Base-by-base conservation (phyloP, 2,888 invertebrate genomes). In the Phyllotreta striolata region DNA sequence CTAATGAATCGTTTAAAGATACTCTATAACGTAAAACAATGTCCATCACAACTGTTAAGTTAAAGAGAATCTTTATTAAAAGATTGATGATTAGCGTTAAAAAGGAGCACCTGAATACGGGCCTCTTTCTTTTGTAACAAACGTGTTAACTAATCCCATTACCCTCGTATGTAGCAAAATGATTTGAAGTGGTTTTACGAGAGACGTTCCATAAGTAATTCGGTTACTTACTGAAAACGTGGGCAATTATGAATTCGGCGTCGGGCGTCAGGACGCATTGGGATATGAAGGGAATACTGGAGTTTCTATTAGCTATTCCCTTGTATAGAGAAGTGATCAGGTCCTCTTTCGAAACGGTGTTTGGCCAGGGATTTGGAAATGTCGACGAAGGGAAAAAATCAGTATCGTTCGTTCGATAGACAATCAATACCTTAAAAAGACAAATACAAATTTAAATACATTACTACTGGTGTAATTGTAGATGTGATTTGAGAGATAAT, bases 301-400 rank as follows among this genome's bases (percentile, higher is more conserved):
- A 80, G 0, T 85, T 81, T 10, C 92, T 81, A 0, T 82, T 79
- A 9, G 81, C 73, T 40, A 89, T 74, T 8, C 87, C 84, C 13
- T 83, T 76, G 39, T 85, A 82, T 12, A 95, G 81, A 77, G 87
- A 91, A 3, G 81, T 68, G 3, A 90, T 71, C 47, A 95, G 80
- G 0, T 85, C 83, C 0, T 80, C 73, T 0, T 86, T 79, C 37
- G 84, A 83, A 38, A 88, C 86, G 34, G 91, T 90, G 68, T 90
- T 86, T 0, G 94, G 91, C 95, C 93, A 95, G 0, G 93, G 93
- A 0, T 91, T 92, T 2, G 90, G 91, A 84, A 92, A 86, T 73
- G 84, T 82, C 43, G 82, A 84, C 0, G 87, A 85, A 3, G 88
- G 88, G 93, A 93, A 95, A 68, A 85, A 67, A 8, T 73, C 79